Evolutionary conservation across 2,113 vertebrate species (phyloP).

Genomic region (Gnathonemus longibarbis): DNA sequence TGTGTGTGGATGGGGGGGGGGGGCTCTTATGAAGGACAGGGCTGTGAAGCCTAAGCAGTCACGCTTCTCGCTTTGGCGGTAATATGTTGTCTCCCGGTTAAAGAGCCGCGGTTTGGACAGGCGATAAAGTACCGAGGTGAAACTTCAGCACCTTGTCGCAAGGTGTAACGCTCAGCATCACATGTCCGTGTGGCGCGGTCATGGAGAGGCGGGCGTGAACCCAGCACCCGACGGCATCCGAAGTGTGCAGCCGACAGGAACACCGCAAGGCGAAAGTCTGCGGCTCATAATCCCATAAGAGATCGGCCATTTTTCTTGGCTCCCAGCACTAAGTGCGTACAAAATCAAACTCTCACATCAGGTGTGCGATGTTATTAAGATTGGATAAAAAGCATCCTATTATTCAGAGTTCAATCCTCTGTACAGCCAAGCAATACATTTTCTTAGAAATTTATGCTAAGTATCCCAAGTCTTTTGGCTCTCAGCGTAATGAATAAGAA

Average conservation of each 20-base stretch:
- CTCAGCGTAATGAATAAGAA: background rate
- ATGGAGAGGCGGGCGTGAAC: background rate
- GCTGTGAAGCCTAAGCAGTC: background rate
- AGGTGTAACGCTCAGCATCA: background rate
- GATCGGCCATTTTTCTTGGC: background rate
- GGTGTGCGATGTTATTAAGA: background rate
- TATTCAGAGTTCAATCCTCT: background rate
- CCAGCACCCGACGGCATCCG: background rate
- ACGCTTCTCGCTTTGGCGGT: conserved; percentile 40
- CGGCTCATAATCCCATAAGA: background rate
- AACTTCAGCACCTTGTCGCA: conserved; percentile 10
- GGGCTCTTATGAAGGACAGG: background rate
- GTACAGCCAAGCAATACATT: background rate
- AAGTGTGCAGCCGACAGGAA: background rate
- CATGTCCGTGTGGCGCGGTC: background rate
- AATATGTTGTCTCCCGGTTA: conserved; percentile 51
- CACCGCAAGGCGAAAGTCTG: background rate
- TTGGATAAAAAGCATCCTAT: background rate
- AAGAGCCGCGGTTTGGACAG: background rate
- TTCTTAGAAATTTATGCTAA: background rate
- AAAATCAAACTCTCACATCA: background rate
- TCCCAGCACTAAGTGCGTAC: background rate
- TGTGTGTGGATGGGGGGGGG: background rate
- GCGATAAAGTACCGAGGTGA: conserved; percentile 31
- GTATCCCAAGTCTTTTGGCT: background rate